Conservation (phyloP, 2,888 invertebrate species). For the Ceraclea dissimilis region DNA sequence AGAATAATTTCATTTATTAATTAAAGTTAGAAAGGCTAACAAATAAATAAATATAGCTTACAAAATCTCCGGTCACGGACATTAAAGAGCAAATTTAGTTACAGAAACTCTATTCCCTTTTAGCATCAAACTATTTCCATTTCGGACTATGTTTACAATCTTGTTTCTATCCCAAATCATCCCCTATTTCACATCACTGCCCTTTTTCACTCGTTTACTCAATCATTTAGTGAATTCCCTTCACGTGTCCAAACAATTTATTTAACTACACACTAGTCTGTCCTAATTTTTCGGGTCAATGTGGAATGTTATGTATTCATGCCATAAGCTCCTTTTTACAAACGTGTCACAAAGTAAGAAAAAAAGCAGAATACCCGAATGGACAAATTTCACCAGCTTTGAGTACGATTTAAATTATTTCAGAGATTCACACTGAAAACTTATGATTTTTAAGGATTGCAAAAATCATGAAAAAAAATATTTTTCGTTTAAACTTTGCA, state of each 20-base stretch:
- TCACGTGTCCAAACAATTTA: constrained; percentile 1
- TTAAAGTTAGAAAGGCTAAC: no score
- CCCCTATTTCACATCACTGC: not conserved
- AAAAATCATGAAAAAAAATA: no score
- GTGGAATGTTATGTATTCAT: not conserved
- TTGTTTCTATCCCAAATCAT: not conserved
- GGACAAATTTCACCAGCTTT: not conserved
- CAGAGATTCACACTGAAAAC: no score
- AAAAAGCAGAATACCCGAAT: not conserved
- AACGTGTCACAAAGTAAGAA: not conserved
- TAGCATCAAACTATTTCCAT: not conserved
- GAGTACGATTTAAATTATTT: not conserved
- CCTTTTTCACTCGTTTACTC: not conserved
- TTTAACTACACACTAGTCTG: not conserved
- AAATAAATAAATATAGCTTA: no score
- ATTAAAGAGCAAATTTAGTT: no score
- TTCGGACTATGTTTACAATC: not conserved
- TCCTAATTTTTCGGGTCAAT: not conserved
- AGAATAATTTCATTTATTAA: no score
- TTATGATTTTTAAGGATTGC: no score
- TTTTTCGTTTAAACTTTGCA: no score
- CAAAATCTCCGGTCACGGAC: no score
- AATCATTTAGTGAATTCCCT: not conserved
- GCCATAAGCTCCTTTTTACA: not conserved
- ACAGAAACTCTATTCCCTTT: no score